phyloP scores from a whole-genome alignment of 2,888 invertebrate genomes.

The Sinodicranocentrus sp. region DNA sequence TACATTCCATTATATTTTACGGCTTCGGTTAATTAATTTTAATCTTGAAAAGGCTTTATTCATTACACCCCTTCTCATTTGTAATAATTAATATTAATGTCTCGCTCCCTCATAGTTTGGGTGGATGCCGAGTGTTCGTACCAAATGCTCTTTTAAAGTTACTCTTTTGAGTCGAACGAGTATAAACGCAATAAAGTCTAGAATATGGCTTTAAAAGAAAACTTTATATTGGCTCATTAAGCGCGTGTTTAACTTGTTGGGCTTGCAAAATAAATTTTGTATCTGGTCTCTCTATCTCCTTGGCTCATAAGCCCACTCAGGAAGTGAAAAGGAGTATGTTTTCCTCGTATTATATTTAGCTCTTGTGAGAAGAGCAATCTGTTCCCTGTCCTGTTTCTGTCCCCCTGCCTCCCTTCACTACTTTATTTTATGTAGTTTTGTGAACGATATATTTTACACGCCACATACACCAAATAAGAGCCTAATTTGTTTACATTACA shows the following conservation, averaged over 20 bases:
- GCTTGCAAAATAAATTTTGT: constrained; percentile 52
- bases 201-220: constrained; percentile 46
- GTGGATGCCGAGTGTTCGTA: too few species aligned
- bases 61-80: constrained; percentile 58
- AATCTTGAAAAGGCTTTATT: constrained; percentile 65
- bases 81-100: constrained; percentile 67
- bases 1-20: constrained; percentile 42
- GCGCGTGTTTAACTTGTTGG: constrained; percentile 46
- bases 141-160: too few species aligned
- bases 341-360: background rate
- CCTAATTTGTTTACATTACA: constrained; percentile 50
- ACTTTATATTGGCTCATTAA: constrained; percentile 64
- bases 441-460: constrained; percentile 41
- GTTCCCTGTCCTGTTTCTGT: constrained; percentile 33
- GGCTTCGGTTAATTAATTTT: constrained; percentile 62
- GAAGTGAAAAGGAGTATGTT: background rate
- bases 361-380: constrained; percentile 50
- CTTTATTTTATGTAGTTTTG: constrained; percentile 23
- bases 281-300: too few species aligned
- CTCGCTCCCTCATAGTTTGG: constrained; percentile 35
- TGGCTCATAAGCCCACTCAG: too few species aligned
- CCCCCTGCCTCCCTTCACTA: background rate
- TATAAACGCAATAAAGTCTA: constrained; percentile 22
- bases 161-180: too few species aligned
- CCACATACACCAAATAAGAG: constrained; percentile 31